These are phyloP conservation scores for Mionectes olivaceus DNA, from an alignment of 2,797 vertebrate genomes.

Conservation along the genomic window DNA sequence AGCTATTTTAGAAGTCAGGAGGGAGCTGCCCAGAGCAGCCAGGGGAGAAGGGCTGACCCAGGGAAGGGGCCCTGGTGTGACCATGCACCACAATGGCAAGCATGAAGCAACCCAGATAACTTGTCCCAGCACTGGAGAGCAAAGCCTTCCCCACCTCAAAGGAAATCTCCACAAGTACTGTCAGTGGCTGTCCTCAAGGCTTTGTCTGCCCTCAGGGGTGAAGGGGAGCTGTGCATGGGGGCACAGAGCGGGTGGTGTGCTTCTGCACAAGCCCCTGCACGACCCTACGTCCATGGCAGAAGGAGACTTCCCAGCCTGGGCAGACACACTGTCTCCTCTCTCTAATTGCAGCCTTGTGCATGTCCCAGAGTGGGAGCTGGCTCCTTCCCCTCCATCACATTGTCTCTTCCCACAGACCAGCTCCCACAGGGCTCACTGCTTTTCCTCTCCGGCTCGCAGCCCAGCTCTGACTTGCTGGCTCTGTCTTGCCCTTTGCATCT, in stretches of 20 bases:
- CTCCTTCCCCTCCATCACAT: conserved; percentile 3
- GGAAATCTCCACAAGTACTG: fast-evolving
- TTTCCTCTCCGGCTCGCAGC: not conserved
- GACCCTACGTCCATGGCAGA: fast-evolving
- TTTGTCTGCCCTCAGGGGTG: not conserved
- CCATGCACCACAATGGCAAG: fast-evolving
- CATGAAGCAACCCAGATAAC: fast-evolving
- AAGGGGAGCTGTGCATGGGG: not conserved
- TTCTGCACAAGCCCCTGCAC: not conserved
- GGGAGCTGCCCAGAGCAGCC: not conserved
- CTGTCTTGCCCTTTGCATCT: not conserved
- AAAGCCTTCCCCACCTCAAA: not conserved
- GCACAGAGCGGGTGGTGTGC: fast-evolving
- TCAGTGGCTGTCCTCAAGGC: fast-evolving
- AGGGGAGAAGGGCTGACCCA: not conserved
- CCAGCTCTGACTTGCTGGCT: not conserved
- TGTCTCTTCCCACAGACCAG: conserved; percentile 35
- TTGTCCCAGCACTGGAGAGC: fast-evolving
- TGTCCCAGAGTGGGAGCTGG: conserved; percentile 1
- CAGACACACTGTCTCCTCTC: conserved; percentile 32
- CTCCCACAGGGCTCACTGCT: not conserved
- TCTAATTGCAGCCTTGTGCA: conserved; percentile 41
- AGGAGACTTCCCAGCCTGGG: not conserved
- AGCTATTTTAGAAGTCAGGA: not conserved
- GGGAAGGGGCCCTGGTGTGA: not conserved